Conservation (phyloP, 2,888 invertebrate genomes). For the Clunio marinus region DNA sequence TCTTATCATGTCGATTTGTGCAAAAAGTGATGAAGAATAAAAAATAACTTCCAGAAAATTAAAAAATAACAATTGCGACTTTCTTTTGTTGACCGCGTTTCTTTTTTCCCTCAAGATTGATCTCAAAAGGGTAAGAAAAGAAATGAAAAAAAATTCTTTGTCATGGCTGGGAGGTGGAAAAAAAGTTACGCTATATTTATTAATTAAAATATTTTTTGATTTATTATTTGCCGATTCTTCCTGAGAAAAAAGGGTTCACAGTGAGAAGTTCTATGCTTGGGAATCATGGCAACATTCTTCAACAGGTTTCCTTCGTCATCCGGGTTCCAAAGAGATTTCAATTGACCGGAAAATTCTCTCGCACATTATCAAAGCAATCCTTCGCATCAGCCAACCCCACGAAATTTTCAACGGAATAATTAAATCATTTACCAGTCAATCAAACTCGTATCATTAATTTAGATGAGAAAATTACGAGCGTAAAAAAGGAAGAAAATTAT, state of each 20-base stretch:
- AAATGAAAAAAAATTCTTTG: background rate
- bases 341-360: conserved; percentile 33
- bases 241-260: conserved; percentile 25
- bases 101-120: conserved; percentile 12
- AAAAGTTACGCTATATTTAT: conserved; percentile 14
- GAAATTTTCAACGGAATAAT: conserved; percentile 7
- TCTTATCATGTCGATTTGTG: too few relatives aligned
- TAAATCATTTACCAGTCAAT: conserved; percentile 38
- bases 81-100: too few relatives aligned
- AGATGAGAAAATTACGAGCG: background rate
- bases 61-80: conserved; percentile 21
- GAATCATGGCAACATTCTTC: background rate
- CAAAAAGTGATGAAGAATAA: background rate
- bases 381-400: background rate
- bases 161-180: background rate
- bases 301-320: conserved; percentile 35
- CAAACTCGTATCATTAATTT: conserved; percentile 37
- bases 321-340: background rate
- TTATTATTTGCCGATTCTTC: conserved; percentile 23
- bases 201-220: conserved; percentile 35
- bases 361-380: conserved; percentile 8
- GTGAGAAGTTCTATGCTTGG: background rate
- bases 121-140: background rate
- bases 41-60: conserved; percentile 4
- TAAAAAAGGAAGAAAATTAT: background rate